These are phyloP conservation scores for Ctenicera cuprea DNA, from an alignment of 2,888 invertebrate genomes.

Conservation along the genomic window DNA sequence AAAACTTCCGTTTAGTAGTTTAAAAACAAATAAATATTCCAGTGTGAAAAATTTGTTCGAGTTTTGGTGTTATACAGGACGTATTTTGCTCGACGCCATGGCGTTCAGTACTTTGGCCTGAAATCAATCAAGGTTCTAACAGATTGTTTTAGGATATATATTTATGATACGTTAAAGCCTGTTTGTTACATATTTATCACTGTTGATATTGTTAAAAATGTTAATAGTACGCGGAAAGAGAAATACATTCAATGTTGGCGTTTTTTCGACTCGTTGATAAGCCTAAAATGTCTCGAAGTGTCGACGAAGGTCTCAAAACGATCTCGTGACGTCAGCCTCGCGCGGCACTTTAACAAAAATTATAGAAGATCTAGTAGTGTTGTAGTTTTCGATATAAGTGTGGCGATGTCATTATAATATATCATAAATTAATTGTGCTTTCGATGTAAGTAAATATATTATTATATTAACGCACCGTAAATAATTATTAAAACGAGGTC, in stretches of 20 bases:
- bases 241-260: constrained; percentile 22
- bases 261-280: constrained; percentile 40
- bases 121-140: constrained; percentile 53
- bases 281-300: constrained; percentile 7
- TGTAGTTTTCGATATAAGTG: constrained; percentile 61
- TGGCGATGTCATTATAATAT: constrained; percentile 61
- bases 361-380: constrained; percentile 55
- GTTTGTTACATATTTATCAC: constrained; percentile 71
- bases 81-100: constrained; percentile 6
- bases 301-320: background rate
- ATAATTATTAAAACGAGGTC: constrained; percentile 36
- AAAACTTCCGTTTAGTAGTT: background rate
- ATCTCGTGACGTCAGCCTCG: constrained; percentile 33
- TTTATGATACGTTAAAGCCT: constrained; percentile 68
- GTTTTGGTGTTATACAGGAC: background rate
- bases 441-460: constrained; percentile 56
- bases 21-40: background rate
- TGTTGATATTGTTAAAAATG: constrained; percentile 69
- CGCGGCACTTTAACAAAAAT: constrained; percentile 47
- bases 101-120: constrained; percentile 43
- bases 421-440: constrained; percentile 60
- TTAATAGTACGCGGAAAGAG: constrained; percentile 54
- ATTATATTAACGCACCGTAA: constrained; percentile 46
- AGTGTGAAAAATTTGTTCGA: background rate
- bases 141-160: constrained; percentile 57